Conservation (phyloP, 2,888 invertebrate genomes). For the Muschampia plurimacula region DNA sequence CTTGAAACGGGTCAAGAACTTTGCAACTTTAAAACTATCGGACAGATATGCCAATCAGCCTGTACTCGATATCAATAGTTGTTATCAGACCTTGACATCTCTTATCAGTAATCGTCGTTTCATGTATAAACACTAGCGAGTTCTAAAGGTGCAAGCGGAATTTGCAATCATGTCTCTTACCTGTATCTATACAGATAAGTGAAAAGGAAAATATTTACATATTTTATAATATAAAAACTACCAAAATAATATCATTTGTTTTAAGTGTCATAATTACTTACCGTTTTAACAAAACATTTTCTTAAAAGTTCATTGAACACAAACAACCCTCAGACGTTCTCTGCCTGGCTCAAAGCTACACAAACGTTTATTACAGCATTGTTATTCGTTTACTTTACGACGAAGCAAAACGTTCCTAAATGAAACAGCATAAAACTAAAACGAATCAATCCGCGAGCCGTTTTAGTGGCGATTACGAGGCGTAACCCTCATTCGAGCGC, state of each 20-base stretch:
- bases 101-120: slow-evolving; percentile 30
- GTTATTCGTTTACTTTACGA: slow-evolving; percentile 9
- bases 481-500: slow-evolving; percentile 54
- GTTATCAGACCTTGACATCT: slow-evolving; percentile 38
- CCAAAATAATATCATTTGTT: no score
- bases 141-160: slow-evolving; percentile 29
- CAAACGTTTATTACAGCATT: slow-evolving; percentile 7
- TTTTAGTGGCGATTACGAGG: slow-evolving; percentile 39
- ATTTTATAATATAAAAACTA: neutral
- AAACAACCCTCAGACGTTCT: neutral
- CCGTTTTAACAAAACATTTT: neutral
- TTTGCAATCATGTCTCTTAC: slow-evolving; percentile 13
- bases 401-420: neutral
- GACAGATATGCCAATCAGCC: slow-evolving; percentile 24
- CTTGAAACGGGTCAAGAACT: slow-evolving; percentile 21
- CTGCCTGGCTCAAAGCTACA: neutral
- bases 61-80: slow-evolving; percentile 21
- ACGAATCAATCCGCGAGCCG: slow-evolving; percentile 27
- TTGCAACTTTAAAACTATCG: slow-evolving; percentile 3
- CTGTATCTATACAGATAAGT: neutral
- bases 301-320: neutral
- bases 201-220: neutral
- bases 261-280: neutral
- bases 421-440: slow-evolving; percentile 9
- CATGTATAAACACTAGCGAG: slow-evolving; percentile 25